phyloP scores from a whole-genome alignment of 2,797 vertebrate species.

The Propithecus deckenii region DNA sequence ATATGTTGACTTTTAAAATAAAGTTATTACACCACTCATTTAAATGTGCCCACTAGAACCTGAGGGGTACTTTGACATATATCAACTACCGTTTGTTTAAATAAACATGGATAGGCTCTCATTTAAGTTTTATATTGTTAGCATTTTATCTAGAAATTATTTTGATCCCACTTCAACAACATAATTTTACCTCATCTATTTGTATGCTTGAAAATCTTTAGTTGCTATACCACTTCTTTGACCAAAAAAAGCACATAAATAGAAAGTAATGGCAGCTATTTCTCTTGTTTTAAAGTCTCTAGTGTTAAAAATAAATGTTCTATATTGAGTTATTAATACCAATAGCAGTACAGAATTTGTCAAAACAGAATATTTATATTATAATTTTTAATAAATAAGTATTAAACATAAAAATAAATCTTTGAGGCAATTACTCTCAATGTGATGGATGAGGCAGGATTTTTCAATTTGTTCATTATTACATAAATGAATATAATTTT shows the following conservation, averaged over 20 bases:
- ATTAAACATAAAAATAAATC: slow-evolving; percentile 23
- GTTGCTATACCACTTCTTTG: background rate
- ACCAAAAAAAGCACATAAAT: background rate
- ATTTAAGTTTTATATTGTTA: background rate
- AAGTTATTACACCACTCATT: background rate
- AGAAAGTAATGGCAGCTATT: background rate
- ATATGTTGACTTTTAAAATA: background rate
- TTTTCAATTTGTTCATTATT: background rate
- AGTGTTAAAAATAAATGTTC: slow-evolving; percentile 13
- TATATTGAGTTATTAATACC: background rate
- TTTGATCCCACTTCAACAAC: background rate
- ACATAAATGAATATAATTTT: background rate
- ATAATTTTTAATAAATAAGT: slow-evolving; percentile 5
- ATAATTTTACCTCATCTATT: slow-evolving; percentile 8
- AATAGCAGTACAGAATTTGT: background rate
- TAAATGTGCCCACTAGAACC: background rate
- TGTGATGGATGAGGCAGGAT: background rate
- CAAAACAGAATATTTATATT: background rate
- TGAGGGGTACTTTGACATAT: background rate
- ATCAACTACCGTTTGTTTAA: background rate
- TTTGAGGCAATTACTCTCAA: background rate
- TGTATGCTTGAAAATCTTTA: background rate
- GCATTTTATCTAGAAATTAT: background rate
- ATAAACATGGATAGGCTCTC: background rate
- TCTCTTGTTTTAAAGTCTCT: background rate